Evolutionary conservation across 2,113 vertebrate genomes (phyloP).

Genomic region (Pontoporia blainvillei): DNA sequence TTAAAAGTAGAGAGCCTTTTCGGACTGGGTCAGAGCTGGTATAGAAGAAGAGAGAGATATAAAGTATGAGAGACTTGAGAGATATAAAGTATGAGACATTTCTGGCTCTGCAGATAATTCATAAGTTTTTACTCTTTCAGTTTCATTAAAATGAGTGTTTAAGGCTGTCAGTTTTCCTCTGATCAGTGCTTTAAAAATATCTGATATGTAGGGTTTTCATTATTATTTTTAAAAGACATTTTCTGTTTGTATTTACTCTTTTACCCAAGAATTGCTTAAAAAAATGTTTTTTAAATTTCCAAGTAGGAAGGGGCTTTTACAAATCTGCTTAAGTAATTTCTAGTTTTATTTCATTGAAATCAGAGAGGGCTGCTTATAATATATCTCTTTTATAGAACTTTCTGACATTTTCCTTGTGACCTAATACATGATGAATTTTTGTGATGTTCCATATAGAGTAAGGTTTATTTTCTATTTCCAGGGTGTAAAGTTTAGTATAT

Average conservation of each 20-base stretch:
- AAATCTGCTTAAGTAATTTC: background rate
- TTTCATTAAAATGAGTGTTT: background rate
- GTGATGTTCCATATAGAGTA: background rate
- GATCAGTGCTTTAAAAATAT: background rate
- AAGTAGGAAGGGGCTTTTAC: background rate
- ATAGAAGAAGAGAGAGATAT: background rate
- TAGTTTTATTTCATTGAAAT: background rate
- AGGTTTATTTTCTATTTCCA: background rate
- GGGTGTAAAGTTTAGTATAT: background rate
- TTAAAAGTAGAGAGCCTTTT: background rate
- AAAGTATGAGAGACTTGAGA: background rate
- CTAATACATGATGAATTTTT: background rate
- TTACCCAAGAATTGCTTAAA: background rate
- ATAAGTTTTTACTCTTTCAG: background rate
- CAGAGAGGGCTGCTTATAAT: background rate
- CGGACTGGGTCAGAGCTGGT: background rate
- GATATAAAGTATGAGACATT: background rate
- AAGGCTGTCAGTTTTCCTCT: background rate
- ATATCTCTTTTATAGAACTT: background rate
- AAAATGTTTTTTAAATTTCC: background rate
- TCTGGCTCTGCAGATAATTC: background rate
- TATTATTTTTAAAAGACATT: background rate
- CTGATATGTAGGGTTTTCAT: background rate
- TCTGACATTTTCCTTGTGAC: background rate
- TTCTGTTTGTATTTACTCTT: background rate